These are phyloP conservation scores for Crepidodera aurea DNA, from an alignment of 2,888 invertebrate species.

Conservation along the genomic window DNA sequence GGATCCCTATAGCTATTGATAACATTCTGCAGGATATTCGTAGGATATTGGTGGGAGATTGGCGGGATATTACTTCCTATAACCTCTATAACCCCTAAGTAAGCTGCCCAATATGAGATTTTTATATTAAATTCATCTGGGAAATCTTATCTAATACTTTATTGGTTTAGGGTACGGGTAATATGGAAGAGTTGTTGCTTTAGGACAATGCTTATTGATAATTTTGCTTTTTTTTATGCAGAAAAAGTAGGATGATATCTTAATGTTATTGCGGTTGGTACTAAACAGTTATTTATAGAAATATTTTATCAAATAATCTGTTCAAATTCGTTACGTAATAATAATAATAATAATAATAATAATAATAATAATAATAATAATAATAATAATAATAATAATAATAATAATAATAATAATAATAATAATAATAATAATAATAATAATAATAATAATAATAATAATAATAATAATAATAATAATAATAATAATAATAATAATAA, in stretches of 20 bases:
- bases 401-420: too few species aligned
- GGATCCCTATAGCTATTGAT: slow-evolving; percentile 31
- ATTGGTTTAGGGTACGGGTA: neutral
- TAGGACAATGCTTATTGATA: slow-evolving; percentile 3
- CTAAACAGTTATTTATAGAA: too few species aligned
- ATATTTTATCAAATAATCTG: too few species aligned
- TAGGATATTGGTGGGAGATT: slow-evolving; percentile 44
- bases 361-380: too few species aligned
- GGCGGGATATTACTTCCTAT: slow-evolving; percentile 41
- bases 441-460: too few species aligned
- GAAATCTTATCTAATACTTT: slow-evolving; percentile 11
- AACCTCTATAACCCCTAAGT: slow-evolving; percentile 31
- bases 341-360: too few species aligned
- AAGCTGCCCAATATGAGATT: slow-evolving; percentile 26
- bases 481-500: too few species aligned
- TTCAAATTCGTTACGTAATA: too few species aligned
- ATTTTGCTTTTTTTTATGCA: neutral
- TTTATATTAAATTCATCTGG: slow-evolving; percentile 16
- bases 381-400: too few species aligned
- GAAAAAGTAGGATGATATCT: neutral
- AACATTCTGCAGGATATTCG: slow-evolving; percentile 32
- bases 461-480: too few species aligned
- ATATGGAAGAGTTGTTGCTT: slow-evolving; percentile 9
- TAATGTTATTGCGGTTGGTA: too few species aligned
- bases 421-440: too few species aligned